Evolutionary conservation across 2,113 vertebrate species (phyloP).

Genomic region (Mirza zaza): DNA sequence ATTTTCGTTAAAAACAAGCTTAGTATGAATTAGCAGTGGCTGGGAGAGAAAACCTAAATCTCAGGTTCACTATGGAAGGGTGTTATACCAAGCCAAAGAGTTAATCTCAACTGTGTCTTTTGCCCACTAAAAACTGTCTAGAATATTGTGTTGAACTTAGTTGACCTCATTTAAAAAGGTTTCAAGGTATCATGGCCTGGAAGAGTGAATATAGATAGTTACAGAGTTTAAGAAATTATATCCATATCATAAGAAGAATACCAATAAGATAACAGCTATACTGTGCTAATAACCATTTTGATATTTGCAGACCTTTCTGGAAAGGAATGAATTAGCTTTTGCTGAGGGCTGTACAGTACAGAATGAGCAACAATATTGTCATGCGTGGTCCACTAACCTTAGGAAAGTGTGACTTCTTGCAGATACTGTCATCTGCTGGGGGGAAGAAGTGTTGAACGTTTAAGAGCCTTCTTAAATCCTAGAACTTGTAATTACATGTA

Average conservation of each 20-base stretch:
- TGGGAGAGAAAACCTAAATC: background rate
- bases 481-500: background rate
- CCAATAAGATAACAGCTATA: background rate
- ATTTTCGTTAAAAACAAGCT: background rate
- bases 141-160: background rate
- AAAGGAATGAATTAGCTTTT: background rate
- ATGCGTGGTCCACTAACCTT: no score
- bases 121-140: background rate
- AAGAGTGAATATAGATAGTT: background rate
- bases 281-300: background rate
- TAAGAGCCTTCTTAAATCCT: background rate
- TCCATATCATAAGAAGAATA: background rate
- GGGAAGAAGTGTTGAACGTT: background rate
- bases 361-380: background rate
- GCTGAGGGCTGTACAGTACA: background rate
- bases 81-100: background rate
- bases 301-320: background rate
- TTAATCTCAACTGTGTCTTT: background rate
- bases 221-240: background rate
- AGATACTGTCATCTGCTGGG: background rate
- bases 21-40: background rate
- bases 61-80: background rate
- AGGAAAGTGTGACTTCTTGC: background rate
- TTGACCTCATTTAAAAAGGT: background rate
- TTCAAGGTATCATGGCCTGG: background rate